A percentile compares a stretch with the other conserved stretches of the same genome.
Conservation (phyloP, 2,797 vertebrate species). For the Cyprinella venusta region DNA sequence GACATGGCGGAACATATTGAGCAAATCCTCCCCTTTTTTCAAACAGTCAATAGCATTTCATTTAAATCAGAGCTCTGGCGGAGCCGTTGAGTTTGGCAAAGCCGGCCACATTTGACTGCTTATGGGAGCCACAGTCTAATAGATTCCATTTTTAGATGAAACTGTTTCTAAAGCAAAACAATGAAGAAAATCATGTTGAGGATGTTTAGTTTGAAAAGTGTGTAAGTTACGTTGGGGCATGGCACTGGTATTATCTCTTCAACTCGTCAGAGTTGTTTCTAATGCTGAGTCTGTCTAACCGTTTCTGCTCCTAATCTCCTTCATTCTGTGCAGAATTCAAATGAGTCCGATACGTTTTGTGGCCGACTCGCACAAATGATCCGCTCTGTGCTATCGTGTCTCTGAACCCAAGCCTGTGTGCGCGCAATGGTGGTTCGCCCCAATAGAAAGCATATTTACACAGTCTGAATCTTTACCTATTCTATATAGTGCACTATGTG, state of each 20-base stretch:
- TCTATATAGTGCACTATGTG: not conserved
- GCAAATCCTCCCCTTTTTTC: not conserved
- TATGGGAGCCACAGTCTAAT: not conserved
- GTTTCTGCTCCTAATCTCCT: not conserved
- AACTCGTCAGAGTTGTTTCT: too few species aligned
- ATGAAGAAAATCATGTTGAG: too few species aligned
- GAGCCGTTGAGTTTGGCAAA: not conserved
- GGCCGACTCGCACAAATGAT: not conserved
- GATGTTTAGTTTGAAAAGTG: too few species aligned
- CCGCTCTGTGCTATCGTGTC: not conserved
- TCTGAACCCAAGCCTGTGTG: not conserved
- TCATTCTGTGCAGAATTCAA: not conserved
- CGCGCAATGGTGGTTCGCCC: not conserved
- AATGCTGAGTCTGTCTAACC: not conserved
- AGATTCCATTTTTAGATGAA: not conserved
- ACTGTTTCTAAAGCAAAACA: not conserved
- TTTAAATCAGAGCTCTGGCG: not conserved
- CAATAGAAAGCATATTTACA: not conserved
- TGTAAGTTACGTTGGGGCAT: too few species aligned
- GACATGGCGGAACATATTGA: not conserved
- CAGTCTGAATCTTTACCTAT: not conserved
- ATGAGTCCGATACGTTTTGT: not conserved
- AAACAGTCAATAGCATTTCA: not conserved
- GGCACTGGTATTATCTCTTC: too few species aligned
- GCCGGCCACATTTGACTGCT: not conserved